Evolutionary conservation across 1,140 invertebrate genomes (phyloP), one percentile per base, ranked within the genome.

Genomic region (Micrasema minimum): DNA sequence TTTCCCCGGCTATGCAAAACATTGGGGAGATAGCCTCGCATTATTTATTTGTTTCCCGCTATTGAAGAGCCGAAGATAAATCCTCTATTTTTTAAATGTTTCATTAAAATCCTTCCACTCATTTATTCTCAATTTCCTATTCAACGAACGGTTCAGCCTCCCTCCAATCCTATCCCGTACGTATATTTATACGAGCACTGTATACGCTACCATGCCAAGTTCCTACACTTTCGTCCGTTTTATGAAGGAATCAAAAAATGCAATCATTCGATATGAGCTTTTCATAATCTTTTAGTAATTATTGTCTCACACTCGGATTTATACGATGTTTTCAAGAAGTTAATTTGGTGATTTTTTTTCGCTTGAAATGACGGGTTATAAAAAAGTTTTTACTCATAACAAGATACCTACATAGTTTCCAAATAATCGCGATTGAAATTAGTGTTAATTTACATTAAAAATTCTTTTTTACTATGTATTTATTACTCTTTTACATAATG

Each of bases 51-150:
- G 69, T 53, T 71, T 59, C 51, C 59, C 41, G 59, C 69, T 57
- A 69, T 69, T 69, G 57, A 65, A 71, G 53, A 71, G 37, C 59
- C 48, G 59, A 71, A 71, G 69, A 71, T 71, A 71, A 71, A 71
- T 71, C 69, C 69, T 71, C 61, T 71, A 71, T 67, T 72, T 77
- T 73, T 75, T 65, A 72, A 75, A 74, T 72, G 72, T 77, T 77
- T 77, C 76, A 76, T 77, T 77, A 77, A 76, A 76, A 77, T 74
- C 61, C 69, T 77, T 76, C 76, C 74, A 77, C 66, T 77, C 76
- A 72, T 77, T 77, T 77, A 75, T 77, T 76, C 69, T 71, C 75
- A 76, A 77, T 77, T 77, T 76, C 76, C 71, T 68, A 69, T 72
- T 71, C 71, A 64, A 48, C 59, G 57, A 53, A 20, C 48, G 45